A percentile compares a stretch with the other conserved stretches of the same genome.
These are phyloP conservation scores for Hyperoplus lanceolatus DNA, from an alignment of 2,797 vertebrate species.

Conservation along the genomic window DNA sequence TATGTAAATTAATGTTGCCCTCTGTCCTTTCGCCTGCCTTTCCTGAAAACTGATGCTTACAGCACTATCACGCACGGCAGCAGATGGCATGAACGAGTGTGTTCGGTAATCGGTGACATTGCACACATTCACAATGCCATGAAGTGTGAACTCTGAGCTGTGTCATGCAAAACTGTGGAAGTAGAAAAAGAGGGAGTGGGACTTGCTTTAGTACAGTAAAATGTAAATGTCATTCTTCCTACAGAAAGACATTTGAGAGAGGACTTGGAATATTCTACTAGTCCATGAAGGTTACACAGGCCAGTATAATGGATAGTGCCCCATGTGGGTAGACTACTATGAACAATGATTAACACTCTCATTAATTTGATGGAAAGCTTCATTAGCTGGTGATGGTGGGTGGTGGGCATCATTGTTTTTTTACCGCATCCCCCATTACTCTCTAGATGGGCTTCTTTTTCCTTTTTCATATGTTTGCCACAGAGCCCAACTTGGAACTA, in stretches of 20 bases:
- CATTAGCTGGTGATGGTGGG: constrained; percentile 48
- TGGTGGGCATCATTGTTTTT: constrained; percentile 56
- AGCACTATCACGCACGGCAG: constrained; percentile 36
- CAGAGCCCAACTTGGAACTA: constrained; percentile 10
- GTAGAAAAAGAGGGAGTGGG: constrained; percentile 10
- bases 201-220: background rate
- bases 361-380: constrained; percentile 73
- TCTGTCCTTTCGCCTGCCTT: constrained; percentile 62
- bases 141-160: constrained; percentile 47
- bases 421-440: constrained; percentile 40
- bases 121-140: constrained; percentile 60
- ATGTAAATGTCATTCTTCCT: constrained; percentile 22
- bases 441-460: constrained; percentile 17
- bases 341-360: constrained; percentile 61
- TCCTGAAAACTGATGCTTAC: constrained; percentile 57
- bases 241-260: constrained; percentile 34
- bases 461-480: constrained; percentile 31
- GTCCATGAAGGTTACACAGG: constrained; percentile 40
- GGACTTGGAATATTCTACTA: constrained; percentile 18
- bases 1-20: constrained; percentile 69
- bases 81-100: constrained; percentile 72
- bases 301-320: constrained; percentile 30
- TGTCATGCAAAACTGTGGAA: constrained; percentile 49
- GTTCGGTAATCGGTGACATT: constrained; percentile 63
- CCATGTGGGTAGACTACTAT: constrained; percentile 37